Evolutionary conservation across 2,113 vertebrate genomes (phyloP), one percentile per base, ranked within the genome.

Genomic region (Alosa alosa): DNA sequence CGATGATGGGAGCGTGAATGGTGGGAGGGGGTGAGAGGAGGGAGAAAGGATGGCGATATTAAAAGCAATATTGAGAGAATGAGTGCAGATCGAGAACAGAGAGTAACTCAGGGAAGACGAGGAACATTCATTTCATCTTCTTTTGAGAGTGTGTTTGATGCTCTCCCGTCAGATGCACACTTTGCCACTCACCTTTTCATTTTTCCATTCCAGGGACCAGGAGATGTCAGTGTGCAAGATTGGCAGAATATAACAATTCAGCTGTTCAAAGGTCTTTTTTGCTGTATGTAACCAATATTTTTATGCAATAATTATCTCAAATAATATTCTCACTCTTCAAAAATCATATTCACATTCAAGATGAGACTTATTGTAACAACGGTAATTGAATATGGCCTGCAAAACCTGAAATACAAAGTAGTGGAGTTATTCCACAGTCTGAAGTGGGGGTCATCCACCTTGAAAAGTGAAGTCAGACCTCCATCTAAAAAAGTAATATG

Each of bases 1-100:
- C 15, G 83, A 64, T 36, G 17, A 47, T 81, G 82, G 68, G 82
- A 50, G 47, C 22, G 45, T 52, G 9, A 18, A 75, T 83, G 20
- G 81, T 44, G 85, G 82, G 72, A 41, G 72, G 78, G 81, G 72
- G 82, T n/a, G 20, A 81, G 18, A 81, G 15, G 57, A 78, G 25
- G 36, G 84, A 44, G 25, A 81, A 47, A 84, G 22, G n/a, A 84
- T 6, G 41, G 45, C 45, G 39, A 57, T 47, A 84, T 78, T 72
- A 75, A 78, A 72, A 84, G 22, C 25, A n/a, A 87, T 55, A 82
- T 39, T 10, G 81, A 78, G 68, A 82, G 64, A 50, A 22, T 20
- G 49, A 83, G 57, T 45, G 82, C 49, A 9, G 72, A 36, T 13
- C 39, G 72, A 39, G 72, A 78, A 39, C 31, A 17, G 10, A 75